phyloP scores from a whole-genome alignment of 1,140 invertebrate genomes.

The Cyclina sinensis region DNA sequence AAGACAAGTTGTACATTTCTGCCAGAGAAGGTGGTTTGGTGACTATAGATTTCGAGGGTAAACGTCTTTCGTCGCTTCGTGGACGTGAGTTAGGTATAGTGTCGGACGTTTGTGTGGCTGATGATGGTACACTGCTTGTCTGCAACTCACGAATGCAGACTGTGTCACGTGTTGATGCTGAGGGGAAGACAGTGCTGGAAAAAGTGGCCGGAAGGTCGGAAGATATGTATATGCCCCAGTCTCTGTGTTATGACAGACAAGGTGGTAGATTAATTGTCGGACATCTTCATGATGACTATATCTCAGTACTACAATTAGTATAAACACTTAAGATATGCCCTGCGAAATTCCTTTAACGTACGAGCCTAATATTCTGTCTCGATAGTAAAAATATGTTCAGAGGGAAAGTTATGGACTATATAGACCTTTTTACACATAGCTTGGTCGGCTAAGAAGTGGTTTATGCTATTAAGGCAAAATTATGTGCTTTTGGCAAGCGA shows the following conservation, averaged over 20 bases:
- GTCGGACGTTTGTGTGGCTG: background rate
- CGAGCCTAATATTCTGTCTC: no score
- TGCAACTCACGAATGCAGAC: background rate
- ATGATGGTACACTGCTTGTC: background rate
- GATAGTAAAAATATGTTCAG: no score
- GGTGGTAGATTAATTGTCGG: background rate
- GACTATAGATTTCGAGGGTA: background rate
- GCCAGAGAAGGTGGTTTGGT: background rate
- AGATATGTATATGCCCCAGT: background rate
- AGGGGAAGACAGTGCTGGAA: background rate
- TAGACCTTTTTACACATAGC: no score
- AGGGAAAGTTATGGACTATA: no score
- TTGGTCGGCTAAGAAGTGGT: no score
- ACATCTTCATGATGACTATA: conserved; percentile 10
- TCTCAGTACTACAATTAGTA: background rate
- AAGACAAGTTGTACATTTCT: background rate
- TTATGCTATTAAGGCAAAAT: no score
- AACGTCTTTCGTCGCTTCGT: background rate
- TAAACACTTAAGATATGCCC: background rate
- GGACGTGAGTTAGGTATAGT: background rate
- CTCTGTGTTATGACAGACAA: background rate
- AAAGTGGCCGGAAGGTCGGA: background rate
- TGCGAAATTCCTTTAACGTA: no score
- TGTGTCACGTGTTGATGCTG: background rate
- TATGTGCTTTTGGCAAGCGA: no score